Evolutionary conservation across 2,113 vertebrate genomes (phyloP).

Genomic region (Prolemur simus): DNA sequence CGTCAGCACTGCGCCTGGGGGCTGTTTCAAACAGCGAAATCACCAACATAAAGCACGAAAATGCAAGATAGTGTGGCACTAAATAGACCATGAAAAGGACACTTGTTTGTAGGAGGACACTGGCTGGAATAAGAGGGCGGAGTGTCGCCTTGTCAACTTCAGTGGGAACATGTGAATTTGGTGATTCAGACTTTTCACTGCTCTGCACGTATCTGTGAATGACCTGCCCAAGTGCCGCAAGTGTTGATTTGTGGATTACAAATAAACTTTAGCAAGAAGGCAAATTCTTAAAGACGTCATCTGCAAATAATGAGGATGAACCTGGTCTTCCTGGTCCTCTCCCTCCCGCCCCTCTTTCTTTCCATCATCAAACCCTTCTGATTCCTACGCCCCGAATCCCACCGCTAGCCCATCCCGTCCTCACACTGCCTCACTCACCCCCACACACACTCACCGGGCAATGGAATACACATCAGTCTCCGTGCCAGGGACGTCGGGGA

Average conservation of each 20-base stretch:
- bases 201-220: not conserved
- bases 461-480: fast-evolving
- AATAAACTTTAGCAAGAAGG: not conserved
- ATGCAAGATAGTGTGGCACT: not conserved
- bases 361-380: not conserved
- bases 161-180: not conserved
- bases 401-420: not conserved
- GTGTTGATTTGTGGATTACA: not conserved
- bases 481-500: not conserved
- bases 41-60: not conserved
- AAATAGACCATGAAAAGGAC: not conserved
- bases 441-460: too few relatives aligned
- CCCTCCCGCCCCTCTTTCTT: not conserved
- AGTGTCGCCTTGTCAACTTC: not conserved
- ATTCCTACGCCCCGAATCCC: not conserved
- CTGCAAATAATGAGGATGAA: too few relatives aligned
- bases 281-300: not conserved
- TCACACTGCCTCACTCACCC: not conserved
- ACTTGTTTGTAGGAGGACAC: not conserved
- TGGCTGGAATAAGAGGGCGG: not conserved
- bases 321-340: too few relatives aligned
- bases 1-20: not conserved
- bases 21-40: not conserved
- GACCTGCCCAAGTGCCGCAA: not conserved
- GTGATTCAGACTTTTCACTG: not conserved